phyloP scores from a whole-genome alignment of 2,888 invertebrate species.

The Drosophila rellima region DNA sequence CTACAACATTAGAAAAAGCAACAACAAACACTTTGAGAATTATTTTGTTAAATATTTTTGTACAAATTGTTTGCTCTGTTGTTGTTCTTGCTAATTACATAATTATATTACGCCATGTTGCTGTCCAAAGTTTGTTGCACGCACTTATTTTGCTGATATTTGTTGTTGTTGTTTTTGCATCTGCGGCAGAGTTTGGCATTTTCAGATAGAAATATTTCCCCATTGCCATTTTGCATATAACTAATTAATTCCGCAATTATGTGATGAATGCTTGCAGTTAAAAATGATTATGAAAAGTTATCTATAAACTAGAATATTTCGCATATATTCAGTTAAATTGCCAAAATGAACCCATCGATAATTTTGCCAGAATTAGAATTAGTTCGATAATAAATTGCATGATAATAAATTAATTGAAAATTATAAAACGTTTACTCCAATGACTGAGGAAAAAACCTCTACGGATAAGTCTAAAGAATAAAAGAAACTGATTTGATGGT shows the following conservation, averaged over 20 bases:
- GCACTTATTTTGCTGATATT: slow-evolving; percentile 2
- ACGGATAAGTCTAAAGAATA: too few relatives aligned
- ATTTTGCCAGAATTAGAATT: neutral
- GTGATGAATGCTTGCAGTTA: slow-evolving; percentile 30
- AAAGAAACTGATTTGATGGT: too few relatives aligned
- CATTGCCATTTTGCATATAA: slow-evolving; percentile 12
- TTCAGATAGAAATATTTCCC: slow-evolving; percentile 10
- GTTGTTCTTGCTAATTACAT: slow-evolving; percentile 68
- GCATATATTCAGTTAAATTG: neutral
- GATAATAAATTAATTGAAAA: neutral
- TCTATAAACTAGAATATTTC: slow-evolving; percentile 2
- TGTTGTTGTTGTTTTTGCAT: neutral
- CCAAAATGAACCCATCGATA: neutral
- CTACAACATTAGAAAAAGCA: slow-evolving; percentile 16
- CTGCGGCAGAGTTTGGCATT: slow-evolving; percentile 9
- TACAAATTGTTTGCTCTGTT: slow-evolving; percentile 50
- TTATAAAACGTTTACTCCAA: neutral
- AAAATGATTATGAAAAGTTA: neutral
- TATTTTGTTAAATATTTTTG: slow-evolving; percentile 66
- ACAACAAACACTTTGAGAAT: slow-evolving; percentile 35
- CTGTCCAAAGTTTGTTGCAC: slow-evolving; percentile 20
- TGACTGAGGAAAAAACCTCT: neutral
- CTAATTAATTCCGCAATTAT: slow-evolving; percentile 24
- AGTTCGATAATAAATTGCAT: neutral
- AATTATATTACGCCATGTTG: slow-evolving; percentile 49